Evolutionary conservation across 2,113 vertebrate species (phyloP).

Genomic region (human): DNA sequence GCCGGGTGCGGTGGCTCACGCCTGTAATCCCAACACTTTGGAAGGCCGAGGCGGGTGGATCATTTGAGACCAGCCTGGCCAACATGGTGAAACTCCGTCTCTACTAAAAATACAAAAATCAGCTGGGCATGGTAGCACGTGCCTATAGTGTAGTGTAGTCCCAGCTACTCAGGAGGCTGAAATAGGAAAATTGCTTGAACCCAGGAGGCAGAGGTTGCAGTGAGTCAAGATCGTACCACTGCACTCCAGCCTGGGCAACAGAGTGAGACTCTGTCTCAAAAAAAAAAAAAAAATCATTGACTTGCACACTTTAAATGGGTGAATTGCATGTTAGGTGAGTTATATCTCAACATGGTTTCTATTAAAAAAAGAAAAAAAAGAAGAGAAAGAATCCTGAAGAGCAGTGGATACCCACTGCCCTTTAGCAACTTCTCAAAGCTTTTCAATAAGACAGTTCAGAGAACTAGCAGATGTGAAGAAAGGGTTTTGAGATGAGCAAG

Average conservation of each 20-base stretch:
- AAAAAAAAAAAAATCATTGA: not conserved
- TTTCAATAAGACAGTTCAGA: not conserved
- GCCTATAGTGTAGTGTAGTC: not conserved
- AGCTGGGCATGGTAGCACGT: not conserved
- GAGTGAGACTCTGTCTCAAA: not conserved
- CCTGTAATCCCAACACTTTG: not conserved
- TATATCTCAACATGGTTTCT: not conserved
- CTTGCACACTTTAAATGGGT: not conserved
- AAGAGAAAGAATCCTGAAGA: not conserved
- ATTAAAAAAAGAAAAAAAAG: not conserved
- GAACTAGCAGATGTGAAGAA: not conserved
- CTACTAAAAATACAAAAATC: not conserved
- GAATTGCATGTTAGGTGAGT: not conserved
- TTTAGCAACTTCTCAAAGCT: conserved; percentile 30
- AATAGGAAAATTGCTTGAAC: not conserved
- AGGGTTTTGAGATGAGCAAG: not conserved
- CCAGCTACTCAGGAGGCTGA: not conserved
- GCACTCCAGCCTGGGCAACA: not conserved
- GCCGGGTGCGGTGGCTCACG: too few species aligned
- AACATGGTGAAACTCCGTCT: not conserved
- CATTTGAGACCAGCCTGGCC: not conserved
- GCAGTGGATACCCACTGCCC: not conserved
- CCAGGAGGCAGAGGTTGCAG: not conserved
- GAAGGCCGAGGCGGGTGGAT: not conserved
- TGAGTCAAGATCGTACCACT: not conserved